phyloP scores from a whole-genome alignment of 2,113 vertebrate genomes.

The Dromaius novaehollandiae region DNA sequence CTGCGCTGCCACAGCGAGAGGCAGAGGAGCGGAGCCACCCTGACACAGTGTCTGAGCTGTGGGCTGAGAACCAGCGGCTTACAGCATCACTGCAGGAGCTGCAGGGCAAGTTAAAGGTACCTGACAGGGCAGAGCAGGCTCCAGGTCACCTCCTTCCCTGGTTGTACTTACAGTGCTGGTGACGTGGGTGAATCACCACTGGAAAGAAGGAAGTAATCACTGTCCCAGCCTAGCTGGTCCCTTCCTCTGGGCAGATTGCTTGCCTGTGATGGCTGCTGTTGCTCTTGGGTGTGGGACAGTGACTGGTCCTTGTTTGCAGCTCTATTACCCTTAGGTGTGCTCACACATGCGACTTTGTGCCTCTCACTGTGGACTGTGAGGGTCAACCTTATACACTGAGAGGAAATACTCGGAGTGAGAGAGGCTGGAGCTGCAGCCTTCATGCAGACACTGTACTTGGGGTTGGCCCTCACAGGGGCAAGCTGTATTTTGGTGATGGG shows the following conservation, averaged over 20 bases:
- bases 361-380: background rate
- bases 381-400: background rate
- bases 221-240: background rate
- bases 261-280: background rate
- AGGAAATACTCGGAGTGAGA: background rate
- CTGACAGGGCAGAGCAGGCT: background rate
- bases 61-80: conserved; percentile 79
- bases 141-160: background rate
- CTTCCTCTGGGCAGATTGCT: background rate
- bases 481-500: too few species aligned
- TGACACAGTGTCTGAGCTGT: conserved; percentile 54
- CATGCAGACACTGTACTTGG: background rate
- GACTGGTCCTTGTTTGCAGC: background rate
- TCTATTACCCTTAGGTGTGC: background rate
- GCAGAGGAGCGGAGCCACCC: conserved; percentile 9
- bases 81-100: conserved; percentile 71
- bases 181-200: background rate
- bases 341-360: background rate
- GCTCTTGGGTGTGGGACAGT: background rate
- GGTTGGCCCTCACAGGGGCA: background rate
- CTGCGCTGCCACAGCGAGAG: background rate
- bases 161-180: background rate
- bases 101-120: conserved; percentile 78
- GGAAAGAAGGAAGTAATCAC: background rate
- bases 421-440: background rate